Conservation (phyloP, 2,113 vertebrate species). For the Carettochelys insculpta region DNA sequence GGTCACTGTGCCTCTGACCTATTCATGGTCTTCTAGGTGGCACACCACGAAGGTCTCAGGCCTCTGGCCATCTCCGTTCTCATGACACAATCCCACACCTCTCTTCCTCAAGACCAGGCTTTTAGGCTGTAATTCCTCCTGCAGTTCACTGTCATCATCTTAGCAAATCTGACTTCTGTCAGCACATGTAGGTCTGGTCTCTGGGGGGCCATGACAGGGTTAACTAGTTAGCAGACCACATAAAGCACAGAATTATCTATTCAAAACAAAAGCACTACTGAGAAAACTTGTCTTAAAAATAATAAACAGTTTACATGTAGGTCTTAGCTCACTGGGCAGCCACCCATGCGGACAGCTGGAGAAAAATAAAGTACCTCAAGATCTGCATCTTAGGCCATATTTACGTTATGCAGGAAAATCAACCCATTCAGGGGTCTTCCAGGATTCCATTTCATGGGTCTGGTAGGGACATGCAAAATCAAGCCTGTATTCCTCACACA, state of each 20-base stretch:
- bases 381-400: not conserved
- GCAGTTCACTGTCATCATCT: not conserved
- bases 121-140: not conserved
- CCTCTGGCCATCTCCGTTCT: not conserved
- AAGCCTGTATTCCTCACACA: too few relatives aligned
- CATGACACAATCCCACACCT: not conserved
- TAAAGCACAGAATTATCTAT: not conserved
- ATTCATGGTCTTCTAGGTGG: not conserved
- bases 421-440: too few relatives aligned
- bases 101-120: not conserved
- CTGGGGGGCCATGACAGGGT: not conserved
- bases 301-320: not conserved
- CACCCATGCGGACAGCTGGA: not conserved
- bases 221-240: not conserved
- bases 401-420: too few relatives aligned
- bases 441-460: too few relatives aligned
- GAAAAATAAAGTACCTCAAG: not conserved
- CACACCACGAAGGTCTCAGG: not conserved
- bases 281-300: not conserved
- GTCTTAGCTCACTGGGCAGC: not conserved
- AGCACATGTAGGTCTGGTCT: not conserved
- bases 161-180: not conserved
- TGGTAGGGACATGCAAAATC: too few relatives aligned
- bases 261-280: not conserved
- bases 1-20: not conserved